Evolutionary conservation across 1,140 invertebrate species (phyloP).

Genomic region (Drosophila lacertosa): DNA sequence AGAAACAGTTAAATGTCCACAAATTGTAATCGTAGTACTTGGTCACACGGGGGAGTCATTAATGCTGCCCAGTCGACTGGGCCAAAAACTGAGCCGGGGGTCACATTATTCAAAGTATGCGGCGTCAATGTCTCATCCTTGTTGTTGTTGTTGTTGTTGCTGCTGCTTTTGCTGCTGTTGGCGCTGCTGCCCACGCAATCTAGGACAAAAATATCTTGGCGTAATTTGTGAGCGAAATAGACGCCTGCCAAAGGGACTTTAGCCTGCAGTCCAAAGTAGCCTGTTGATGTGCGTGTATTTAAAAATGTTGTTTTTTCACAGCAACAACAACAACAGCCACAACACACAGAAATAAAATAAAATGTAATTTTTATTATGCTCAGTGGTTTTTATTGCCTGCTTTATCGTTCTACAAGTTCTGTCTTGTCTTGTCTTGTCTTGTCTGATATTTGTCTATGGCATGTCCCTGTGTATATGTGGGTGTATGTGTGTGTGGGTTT

Average conservation of each 20-base stretch:
- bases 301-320: conserved; percentile 60
- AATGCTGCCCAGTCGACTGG: conserved; percentile 23
- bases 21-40: conserved; percentile 63
- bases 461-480: conserved; percentile 42
- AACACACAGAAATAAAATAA: conserved; percentile 73
- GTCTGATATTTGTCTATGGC: conserved; percentile 80
- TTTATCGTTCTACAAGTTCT: conserved; percentile 79
- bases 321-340: conserved; percentile 33
- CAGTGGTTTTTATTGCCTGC: conserved; percentile 80
- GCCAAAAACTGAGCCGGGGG: conserved; percentile 3
- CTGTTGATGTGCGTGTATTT: conserved; percentile 79
- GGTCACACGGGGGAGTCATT: conserved; percentile 72
- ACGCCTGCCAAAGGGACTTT: conserved; percentile 12
- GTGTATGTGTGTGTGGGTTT: background rate
- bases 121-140: conserved; percentile 27
- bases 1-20: conserved; percentile 82
- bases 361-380: conserved; percentile 83
- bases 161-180: conserved; percentile 9
- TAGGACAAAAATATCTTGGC: conserved; percentile 60
- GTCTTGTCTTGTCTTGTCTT: conserved; percentile 54
- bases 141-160: conserved; percentile 8
- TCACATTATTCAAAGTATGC: conserved; percentile 63
- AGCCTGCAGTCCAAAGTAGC: conserved; percentile 3
- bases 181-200: conserved; percentile 64
- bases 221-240: conserved; percentile 54